Evolutionary conservation across 2,113 vertebrate species (phyloP).

Genomic region (Fulmarus glacialis): DNA sequence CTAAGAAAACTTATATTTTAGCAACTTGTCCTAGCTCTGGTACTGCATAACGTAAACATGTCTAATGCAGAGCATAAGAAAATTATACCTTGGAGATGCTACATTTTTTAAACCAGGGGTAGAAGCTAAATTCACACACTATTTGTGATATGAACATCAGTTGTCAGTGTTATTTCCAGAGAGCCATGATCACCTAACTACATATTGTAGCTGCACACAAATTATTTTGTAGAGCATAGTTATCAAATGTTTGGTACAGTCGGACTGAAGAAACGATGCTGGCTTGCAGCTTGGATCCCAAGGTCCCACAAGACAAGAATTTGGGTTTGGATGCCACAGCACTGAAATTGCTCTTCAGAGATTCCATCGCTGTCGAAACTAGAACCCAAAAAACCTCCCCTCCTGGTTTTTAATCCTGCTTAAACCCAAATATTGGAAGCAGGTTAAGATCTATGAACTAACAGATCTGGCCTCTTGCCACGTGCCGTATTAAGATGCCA

Average conservation of each 20-base stretch:
- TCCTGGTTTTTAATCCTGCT: constrained; percentile 18
- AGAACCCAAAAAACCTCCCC: background rate
- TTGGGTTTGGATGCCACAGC: background rate
- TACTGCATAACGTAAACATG: rapidly evolving
- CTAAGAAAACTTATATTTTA: background rate
- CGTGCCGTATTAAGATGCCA: background rate
- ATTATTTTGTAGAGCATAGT: background rate
- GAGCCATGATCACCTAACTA: background rate
- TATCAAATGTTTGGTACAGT: background rate
- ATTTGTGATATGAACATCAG: background rate
- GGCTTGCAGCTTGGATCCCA: background rate
- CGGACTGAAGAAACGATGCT: background rate
- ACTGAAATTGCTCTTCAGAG: background rate
- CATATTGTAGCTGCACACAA: background rate
- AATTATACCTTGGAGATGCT: background rate
- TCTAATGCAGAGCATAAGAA: background rate
- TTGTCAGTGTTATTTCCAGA: background rate
- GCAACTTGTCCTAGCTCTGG: background rate
- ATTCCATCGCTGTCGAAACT: background rate
- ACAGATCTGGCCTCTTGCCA: constrained; percentile 38
- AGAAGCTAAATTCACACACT: background rate
- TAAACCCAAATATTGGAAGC: constrained; percentile 8
- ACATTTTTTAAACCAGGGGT: background rate
- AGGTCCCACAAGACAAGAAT: background rate
- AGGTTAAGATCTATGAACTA: background rate